phyloP scores from a whole-genome alignment of 2,888 invertebrate species.

The Stenichneumon culpator region DNA sequence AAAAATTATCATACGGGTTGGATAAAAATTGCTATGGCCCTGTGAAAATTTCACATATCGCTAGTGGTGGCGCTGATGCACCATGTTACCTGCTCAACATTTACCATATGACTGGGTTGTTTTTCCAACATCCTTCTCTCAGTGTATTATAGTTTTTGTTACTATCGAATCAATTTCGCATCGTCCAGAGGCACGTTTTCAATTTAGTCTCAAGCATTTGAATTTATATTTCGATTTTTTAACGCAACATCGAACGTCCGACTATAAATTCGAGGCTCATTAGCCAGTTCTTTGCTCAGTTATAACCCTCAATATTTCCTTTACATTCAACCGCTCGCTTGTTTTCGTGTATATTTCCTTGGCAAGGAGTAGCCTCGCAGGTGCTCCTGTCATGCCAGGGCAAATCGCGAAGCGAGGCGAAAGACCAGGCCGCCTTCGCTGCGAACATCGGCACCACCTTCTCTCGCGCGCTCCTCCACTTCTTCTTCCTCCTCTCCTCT shows the following conservation, averaged over 20 bases:
- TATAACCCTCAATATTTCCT: constrained; percentile 25
- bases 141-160: neutral
- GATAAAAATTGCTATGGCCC: no score
- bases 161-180: neutral
- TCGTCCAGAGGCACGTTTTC: neutral
- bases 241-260: neutral
- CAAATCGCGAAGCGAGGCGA: constrained; percentile 44
- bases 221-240: neutral
- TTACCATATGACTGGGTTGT: no score
- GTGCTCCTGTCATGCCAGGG: constrained; percentile 53
- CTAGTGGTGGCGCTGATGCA: no score
- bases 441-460: constrained; percentile 36
- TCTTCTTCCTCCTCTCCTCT: constrained; percentile 23
- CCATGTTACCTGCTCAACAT: no score
- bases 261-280: constrained; percentile 4
- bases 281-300: neutral
- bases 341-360: constrained; percentile 28
- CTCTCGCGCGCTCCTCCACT: constrained; percentile 21
- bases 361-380: constrained; percentile 49
- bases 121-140: no score
- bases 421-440: constrained; percentile 15
- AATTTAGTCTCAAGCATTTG: neutral
- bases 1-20: no score
- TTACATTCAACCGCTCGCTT: constrained; percentile 29
- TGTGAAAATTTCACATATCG: no score